Evolutionary conservation across 2,888 invertebrate genomes (phyloP).

Genomic region (Gymnoscelis rufifasciata): DNA sequence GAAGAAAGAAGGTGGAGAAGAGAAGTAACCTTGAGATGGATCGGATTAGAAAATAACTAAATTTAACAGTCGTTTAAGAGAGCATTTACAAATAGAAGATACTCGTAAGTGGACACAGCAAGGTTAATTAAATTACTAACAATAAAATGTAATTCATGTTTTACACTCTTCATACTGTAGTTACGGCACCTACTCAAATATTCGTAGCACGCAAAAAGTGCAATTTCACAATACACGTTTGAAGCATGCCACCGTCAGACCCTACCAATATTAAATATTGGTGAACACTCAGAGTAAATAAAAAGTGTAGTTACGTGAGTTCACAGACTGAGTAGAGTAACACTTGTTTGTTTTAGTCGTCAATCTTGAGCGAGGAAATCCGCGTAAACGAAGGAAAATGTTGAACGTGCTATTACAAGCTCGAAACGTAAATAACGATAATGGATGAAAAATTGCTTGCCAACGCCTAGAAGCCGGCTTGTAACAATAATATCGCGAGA

Average conservation of each 20-base stretch:
- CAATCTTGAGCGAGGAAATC: slow-evolving; percentile 34
- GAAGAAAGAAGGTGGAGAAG: too few relatives aligned
- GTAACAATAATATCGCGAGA: slow-evolving; percentile 3
- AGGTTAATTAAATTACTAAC: too few relatives aligned
- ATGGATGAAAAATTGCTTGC: slow-evolving; percentile 16
- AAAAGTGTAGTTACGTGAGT: slow-evolving; percentile 24
- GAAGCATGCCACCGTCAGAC: not conserved
- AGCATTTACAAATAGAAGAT: too few relatives aligned
- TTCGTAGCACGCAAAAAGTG: too few relatives aligned
- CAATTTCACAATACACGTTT: not conserved
- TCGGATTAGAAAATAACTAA: too few relatives aligned
- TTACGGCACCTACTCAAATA: too few relatives aligned
- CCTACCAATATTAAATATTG: not conserved
- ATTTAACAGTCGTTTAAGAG: too few relatives aligned
- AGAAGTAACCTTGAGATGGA: too few relatives aligned
- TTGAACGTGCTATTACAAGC: slow-evolving; percentile 19
- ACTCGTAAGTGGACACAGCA: too few relatives aligned
- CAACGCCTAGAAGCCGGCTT: not conserved
- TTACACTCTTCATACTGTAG: too few relatives aligned
- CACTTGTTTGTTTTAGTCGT: slow-evolving; percentile 36
- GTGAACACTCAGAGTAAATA: slow-evolving; percentile 23
- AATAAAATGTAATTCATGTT: too few relatives aligned
- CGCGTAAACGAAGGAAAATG: slow-evolving; percentile 27
- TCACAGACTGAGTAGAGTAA: slow-evolving; percentile 20
- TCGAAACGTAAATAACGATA: slow-evolving; percentile 16